phyloP scores from a whole-genome alignment of 1,140 invertebrate genomes.

The Polyergus mexicanus region DNA sequence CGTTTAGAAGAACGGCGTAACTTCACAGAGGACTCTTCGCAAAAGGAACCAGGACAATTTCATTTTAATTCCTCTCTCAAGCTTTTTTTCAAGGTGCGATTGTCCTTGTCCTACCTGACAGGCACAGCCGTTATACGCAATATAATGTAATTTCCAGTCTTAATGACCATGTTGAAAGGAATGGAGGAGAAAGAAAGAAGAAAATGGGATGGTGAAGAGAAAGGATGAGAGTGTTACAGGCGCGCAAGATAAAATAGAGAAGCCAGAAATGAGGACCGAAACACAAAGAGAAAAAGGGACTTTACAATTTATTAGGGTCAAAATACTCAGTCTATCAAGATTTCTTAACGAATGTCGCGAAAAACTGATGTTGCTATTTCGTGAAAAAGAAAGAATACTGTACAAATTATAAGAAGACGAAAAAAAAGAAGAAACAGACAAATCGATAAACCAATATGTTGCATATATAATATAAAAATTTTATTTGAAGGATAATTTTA shows the following conservation, averaged over 20 bases:
- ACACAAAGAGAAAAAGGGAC: constrained; percentile 64
- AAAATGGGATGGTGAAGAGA: background rate
- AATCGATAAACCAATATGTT: background rate
- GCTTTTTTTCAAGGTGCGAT: constrained; percentile 64
- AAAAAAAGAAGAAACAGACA: background rate
- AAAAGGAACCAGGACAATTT: constrained; percentile 61
- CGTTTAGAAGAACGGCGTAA: constrained; percentile 50
- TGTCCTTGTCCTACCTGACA: constrained; percentile 57
- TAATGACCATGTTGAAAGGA: constrained; percentile 71
- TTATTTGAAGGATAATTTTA: background rate
- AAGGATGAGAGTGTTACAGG: constrained; percentile 58
- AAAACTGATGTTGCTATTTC: constrained; percentile 18
- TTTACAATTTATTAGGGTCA: constrained; percentile 68
- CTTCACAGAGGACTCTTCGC: constrained; percentile 54
- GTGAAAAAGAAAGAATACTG: background rate
- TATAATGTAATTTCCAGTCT: constrained; percentile 72
- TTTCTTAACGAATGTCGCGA: constrained; percentile 40
- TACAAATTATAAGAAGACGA: background rate
- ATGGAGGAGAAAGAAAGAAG: constrained; percentile 43
- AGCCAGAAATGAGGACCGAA: constrained; percentile 19
- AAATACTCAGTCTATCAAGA: constrained; percentile 64
- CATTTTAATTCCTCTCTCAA: constrained; percentile 64
- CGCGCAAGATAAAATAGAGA: constrained; percentile 63
- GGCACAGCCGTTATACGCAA: constrained; percentile 65
- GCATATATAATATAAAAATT: background rate